Base-by-base conservation (phyloP, 2,113 vertebrate genomes). In the Alaudala cheleensis region DNA sequence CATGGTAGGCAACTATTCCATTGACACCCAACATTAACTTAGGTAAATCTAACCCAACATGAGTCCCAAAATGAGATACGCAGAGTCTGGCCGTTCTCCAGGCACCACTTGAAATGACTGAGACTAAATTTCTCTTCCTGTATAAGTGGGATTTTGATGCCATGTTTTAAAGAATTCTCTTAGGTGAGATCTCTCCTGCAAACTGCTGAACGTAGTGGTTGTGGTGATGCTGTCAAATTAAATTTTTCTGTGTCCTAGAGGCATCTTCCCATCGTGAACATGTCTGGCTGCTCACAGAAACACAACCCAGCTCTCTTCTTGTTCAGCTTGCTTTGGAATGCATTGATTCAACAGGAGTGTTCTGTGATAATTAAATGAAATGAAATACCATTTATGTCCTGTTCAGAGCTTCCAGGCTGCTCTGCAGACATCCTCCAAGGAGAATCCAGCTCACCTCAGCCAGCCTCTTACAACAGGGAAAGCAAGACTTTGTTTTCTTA, bases 241-340 rank as follows among this genome's bases (percentile, higher is more conserved):
- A 54, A 78, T 87, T 84, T 81, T 89, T 45, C 92, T 64, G 28
- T 95, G 31, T 87, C 93, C 92, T 95, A 37, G 74, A 89, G 93
- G 90, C 78, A 74, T 95, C 37, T 33, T 89, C 47, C 69, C 47
- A 12, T 40, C 0, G 0, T 53, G 72, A 92, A 24, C 6, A 3
- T 65, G n/a, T 53, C 90, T 94, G 87, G 39, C 81, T 85, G 78
- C 73, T 96, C 57, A 11, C 56, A 79, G 65, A 84, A 23, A 29
- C 39, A n/a, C 16, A 20, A 5, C 44, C 61, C 61, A 79, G 54
- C 73, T 60, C 72, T 66, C 50, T 77, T 61, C 73, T 84, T 25
- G 12, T 74, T 76, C 78, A 85, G 44, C 74, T 64, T 71, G 62
- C 67, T 78, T 78, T 71, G 65, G 61, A 91, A 72, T 1, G 18